A percentile compares a stretch with the other conserved stretches of the same genome.
phyloP scores from a whole-genome alignment of 1,140 invertebrate genomes.

The Dermatophagoides farinae region DNA sequence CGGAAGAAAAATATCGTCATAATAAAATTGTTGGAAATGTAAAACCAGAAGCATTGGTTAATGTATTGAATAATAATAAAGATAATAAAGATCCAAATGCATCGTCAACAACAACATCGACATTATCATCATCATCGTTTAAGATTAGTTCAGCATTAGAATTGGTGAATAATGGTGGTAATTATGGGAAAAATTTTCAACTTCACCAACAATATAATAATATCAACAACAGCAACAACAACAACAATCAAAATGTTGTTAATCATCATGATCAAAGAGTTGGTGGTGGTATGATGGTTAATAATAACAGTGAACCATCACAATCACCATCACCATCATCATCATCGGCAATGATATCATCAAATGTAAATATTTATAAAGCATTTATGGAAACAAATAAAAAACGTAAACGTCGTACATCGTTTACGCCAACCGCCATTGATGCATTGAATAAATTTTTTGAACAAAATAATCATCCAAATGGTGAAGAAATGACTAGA shows the following conservation, averaged over 20 bases:
- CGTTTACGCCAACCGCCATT: constrained; percentile 84
- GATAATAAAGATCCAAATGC: too few relatives aligned
- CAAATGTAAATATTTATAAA: too few relatives aligned
- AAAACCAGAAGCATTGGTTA: constrained; percentile 40
- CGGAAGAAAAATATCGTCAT: constrained; percentile 70
- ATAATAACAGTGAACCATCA: too few relatives aligned
- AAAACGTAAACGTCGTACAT: constrained; percentile 83
- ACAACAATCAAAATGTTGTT: background rate
- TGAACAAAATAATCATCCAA: constrained; percentile 89
- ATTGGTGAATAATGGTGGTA: background rate
- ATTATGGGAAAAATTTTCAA: too few relatives aligned
- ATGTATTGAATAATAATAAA: background rate
- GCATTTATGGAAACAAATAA: constrained; percentile 54
- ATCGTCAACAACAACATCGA: too few relatives aligned
- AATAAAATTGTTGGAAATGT: constrained; percentile 80
- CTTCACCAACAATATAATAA: too few relatives aligned
- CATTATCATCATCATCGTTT: too few relatives aligned
- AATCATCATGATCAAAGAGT: background rate
- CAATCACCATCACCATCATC: too few relatives aligned
- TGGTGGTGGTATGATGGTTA: too few relatives aligned
- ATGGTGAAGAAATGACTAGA: constrained; percentile 87
- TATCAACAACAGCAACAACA: background rate
- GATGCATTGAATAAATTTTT: constrained; percentile 86
- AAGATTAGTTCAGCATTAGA: background rate
- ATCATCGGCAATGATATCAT: too few relatives aligned